Percentiles rank a stretch among this genome's conserved stretches.
Conservation (phyloP, 1,140 invertebrate species). For the Kradibia gibbosae region DNA sequence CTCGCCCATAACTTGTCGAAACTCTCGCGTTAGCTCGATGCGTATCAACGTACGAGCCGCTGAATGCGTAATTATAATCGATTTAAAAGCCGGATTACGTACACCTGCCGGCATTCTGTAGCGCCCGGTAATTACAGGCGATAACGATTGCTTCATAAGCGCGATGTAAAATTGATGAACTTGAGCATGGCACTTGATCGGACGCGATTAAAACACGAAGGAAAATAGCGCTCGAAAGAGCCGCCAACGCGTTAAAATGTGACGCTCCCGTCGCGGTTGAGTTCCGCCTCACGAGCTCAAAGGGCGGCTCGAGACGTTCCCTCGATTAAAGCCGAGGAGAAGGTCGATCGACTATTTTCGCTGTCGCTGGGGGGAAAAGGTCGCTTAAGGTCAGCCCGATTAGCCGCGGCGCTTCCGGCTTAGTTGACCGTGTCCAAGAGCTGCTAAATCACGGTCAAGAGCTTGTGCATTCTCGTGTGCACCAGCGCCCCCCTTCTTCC, state of each 20-base stretch:
- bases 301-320: not conserved
- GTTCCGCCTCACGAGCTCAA: not conserved
- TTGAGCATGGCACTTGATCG: no score
- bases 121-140: no score
- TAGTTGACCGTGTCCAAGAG: not conserved
- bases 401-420: not conserved
- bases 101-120: no score
- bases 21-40: no score
- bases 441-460: not conserved
- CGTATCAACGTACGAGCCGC: no score
- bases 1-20: no score
- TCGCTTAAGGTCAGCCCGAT: not conserved
- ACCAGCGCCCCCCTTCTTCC: not conserved
- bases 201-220: not conserved
- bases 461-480: not conserved
- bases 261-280: not conserved
- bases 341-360: slow-evolving; percentile 2
- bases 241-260: not conserved
- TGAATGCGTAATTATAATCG: no score
- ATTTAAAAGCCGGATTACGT: no score
- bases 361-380: not conserved
- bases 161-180: no score
- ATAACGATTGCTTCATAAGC: no score
- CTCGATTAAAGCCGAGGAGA: not conserved
- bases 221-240: not conserved